phyloP scores from a whole-genome alignment of 37 sponge, comb jelly and placozoan genomes.

The Halichondria panicea region DNA sequence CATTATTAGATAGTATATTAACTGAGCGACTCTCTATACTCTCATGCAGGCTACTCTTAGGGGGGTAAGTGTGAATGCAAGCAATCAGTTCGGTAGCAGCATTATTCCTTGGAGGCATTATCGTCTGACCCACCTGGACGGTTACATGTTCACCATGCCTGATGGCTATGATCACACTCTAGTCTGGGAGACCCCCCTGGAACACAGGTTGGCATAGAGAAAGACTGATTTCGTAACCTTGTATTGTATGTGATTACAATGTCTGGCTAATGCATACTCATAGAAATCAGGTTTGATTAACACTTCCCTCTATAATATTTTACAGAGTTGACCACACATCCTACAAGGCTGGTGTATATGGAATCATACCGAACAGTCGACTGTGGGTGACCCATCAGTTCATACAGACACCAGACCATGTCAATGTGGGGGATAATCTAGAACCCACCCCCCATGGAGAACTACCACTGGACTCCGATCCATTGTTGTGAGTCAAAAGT shows the following conservation, averaged over 20 bases:
- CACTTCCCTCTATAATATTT: background rate
- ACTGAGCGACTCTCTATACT: too few species aligned
- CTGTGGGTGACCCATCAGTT: constrained; percentile 53
- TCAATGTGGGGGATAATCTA: constrained; percentile 51
- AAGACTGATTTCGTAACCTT: background rate
- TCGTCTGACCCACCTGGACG: constrained; percentile 76
- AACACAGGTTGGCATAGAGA: constrained; percentile 18
- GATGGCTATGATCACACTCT: constrained; percentile 47
- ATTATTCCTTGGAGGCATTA: constrained; percentile 80
- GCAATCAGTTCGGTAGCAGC: constrained; percentile 65
- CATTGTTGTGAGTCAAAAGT: constrained; percentile 23
- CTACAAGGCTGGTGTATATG: constrained; percentile 67
- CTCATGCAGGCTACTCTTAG: constrained; percentile 54
- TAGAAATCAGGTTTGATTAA: background rate
- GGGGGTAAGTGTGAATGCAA: constrained; percentile 60
- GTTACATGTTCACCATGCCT: constrained; percentile 78
- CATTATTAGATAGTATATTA: background rate
- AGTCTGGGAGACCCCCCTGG: constrained; percentile 33
- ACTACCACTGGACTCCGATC: background rate
- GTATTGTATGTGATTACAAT: background rate
- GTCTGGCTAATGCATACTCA: background rate
- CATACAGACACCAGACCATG: constrained; percentile 60
- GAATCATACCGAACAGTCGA: constrained; percentile 11
- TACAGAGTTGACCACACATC: constrained; percentile 50
- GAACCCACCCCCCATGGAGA: constrained; percentile 26